These are phyloP conservation scores for Hybos culiciformis DNA, from an alignment of 2,888 invertebrate genomes.

Conservation along the genomic window DNA sequence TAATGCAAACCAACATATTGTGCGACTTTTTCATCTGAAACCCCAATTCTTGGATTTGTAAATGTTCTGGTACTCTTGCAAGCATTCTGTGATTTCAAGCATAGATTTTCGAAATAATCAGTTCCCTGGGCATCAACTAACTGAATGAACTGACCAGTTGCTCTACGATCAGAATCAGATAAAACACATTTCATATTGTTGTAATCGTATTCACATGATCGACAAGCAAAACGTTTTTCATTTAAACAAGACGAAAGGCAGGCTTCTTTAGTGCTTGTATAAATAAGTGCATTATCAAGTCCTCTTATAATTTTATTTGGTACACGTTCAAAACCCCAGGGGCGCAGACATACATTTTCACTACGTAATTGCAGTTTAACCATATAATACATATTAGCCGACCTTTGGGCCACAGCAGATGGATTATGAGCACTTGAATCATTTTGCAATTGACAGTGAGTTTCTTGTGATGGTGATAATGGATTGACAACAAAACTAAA, in stretches of 20 bases:
- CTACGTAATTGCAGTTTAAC: conserved; percentile 74
- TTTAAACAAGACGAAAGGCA: conserved; percentile 85
- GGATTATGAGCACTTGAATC: conserved; percentile 86
- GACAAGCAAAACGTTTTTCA: conserved; percentile 83
- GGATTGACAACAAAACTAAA: conserved; percentile 91
- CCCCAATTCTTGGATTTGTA: conserved; percentile 71
- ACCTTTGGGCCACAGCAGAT: conserved; percentile 64
- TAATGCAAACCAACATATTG: conserved; percentile 86
- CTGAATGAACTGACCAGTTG: conserved; percentile 78
- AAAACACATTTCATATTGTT: conserved; percentile 82
- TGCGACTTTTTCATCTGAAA: conserved; percentile 81
- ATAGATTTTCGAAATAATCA: conserved; percentile 82
- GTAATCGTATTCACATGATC: conserved; percentile 88
- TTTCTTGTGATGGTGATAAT: conserved; percentile 81
- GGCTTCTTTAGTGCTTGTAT: conserved; percentile 87
- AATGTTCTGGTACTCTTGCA: conserved; percentile 72
- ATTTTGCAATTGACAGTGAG: conserved; percentile 79
- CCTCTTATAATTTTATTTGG: conserved; percentile 86
- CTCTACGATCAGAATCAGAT: conserved; percentile 77
- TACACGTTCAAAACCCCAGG: conserved; percentile 87
- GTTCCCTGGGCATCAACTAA: conserved; percentile 67
- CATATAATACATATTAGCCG: conserved; percentile 91
- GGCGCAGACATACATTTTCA: conserved; percentile 80
- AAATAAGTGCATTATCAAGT: conserved; percentile 80
- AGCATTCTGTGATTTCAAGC: conserved; percentile 74